Evolutionary conservation across 1,140 invertebrate genomes (phyloP), one percentile per base, ranked within the genome.

Genomic region (Meloidogyne floridensis): DNA sequence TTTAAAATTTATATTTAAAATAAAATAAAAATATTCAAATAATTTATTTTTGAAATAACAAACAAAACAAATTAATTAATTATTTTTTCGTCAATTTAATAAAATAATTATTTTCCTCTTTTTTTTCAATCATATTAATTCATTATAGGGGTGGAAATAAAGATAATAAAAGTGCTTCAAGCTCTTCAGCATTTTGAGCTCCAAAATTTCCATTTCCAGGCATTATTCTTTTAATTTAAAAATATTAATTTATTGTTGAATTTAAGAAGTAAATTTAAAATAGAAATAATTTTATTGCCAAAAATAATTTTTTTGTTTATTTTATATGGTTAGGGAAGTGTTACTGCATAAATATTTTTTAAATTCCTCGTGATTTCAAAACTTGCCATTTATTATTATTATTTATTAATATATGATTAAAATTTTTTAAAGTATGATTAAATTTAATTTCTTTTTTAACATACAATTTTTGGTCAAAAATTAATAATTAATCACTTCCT

Each of bases 291-390:
- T 65, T 65, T 65, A 15, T 59, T 59, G 11, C 4, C 13, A 15
- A 59, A 59, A 59, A 6, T 65, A n/a, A 0, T 65, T n/a, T n/a
- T 5, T n/a, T 7, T 65, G 7, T n/a, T n/a, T 65, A n/a, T 47
- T 47, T 47, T 47, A 47, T n/a, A n/a, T 7, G n/a, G 5, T 59
- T 15, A 4, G 2, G 59, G 1, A 7, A 18, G 59, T 65, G n/a
- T 65, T 65, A 65, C 15, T 65, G n/a, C 59, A 65, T n/a, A 65
- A 65, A 47, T 47, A 65, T 65, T 65, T 65, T n/a, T 65, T 65
- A 65, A 65, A 65, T 65, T 65, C 59, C 59, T 65, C 59, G 59
- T 65, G 59, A 65, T 65, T 65, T 65, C 59, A 65, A n/a, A 65
- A 65, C 59, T 59, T n/a, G 59, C 59, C 59, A 65, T n/a, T n/a